Conservation (phyloP, 2,888 invertebrate genomes). For the Pseudoips prasinana region DNA sequence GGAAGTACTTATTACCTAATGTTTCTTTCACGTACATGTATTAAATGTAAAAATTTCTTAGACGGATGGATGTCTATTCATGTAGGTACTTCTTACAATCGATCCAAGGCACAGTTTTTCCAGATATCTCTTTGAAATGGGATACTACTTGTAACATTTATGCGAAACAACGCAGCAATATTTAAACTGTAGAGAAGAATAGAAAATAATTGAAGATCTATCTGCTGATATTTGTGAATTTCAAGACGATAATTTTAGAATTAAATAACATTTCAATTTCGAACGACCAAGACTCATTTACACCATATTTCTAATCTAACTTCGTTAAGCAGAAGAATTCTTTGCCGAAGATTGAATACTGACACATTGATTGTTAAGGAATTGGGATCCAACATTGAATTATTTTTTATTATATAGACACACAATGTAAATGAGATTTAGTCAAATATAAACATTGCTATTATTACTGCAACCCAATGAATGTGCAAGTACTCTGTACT, state of each 20-base stretch:
- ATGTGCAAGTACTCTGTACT: constrained; percentile 15
- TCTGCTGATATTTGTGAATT: constrained; percentile 17
- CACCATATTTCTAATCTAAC: constrained; percentile 35
- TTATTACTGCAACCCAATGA: constrained; percentile 21
- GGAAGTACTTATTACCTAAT: not conserved
- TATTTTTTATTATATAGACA: constrained; percentile 31
- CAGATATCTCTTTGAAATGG: constrained; percentile 14
- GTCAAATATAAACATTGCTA: constrained; percentile 20
- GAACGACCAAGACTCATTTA: constrained; percentile 37
- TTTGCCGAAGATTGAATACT: constrained; percentile 22
- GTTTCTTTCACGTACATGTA: too few relatives aligned
- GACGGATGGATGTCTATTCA: too few relatives aligned
- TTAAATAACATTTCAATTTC: constrained; percentile 15
- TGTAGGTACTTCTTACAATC: not conserved
- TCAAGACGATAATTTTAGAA: constrained; percentile 6
- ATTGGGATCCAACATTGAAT: constrained; percentile 11
- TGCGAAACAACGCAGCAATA: constrained; percentile 22
- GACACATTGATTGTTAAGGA: not conserved
- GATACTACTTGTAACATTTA: constrained; percentile 17
- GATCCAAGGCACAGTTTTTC: constrained; percentile 9
- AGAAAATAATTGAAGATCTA: constrained; percentile 13
- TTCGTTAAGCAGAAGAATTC: constrained; percentile 26
- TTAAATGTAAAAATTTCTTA: too few relatives aligned
- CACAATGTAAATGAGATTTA: constrained; percentile 38
- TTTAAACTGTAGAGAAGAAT: constrained; percentile 21